These are phyloP conservation scores for Tachuris rubrigastra DNA, from an alignment of 2,113 vertebrate genomes.

Conservation along the genomic window DNA sequence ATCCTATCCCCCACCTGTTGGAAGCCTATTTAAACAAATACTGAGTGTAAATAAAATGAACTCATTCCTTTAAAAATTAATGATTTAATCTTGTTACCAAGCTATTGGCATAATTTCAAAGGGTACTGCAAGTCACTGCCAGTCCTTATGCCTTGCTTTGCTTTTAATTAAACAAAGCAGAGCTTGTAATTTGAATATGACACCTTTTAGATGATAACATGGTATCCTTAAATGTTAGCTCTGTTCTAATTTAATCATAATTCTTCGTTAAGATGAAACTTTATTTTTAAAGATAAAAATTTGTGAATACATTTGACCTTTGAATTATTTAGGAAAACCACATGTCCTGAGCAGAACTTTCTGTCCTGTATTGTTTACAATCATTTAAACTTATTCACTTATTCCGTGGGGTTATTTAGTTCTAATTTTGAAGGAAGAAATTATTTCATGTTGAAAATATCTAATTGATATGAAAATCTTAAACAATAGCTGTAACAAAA, in stretches of 20 bases:
- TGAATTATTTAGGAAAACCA: not conserved
- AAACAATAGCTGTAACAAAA: not conserved
- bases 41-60: not conserved
- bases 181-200: constrained; percentile 28
- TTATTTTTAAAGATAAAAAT: not conserved
- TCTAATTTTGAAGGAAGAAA: not conserved
- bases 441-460: not conserved
- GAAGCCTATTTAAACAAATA: not conserved
- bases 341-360: not conserved
- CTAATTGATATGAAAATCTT: not conserved
- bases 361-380: not conserved
- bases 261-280: not conserved
- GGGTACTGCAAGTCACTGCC: constrained; percentile 7
- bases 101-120: not conserved
- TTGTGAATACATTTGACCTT: not conserved
- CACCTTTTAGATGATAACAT: not conserved
- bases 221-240: not conserved
- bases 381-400: not conserved
- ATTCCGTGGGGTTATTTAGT: not conserved
- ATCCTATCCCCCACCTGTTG: not conserved
- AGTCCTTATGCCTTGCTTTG: constrained; percentile 34
- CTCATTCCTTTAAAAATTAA: not conserved
- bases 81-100: not conserved
- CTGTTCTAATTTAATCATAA: not conserved
- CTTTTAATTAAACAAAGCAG: constrained; percentile 57